phyloP scores from a whole-genome alignment of 2,888 invertebrate genomes.

The Apotomis betuletana region DNA sequence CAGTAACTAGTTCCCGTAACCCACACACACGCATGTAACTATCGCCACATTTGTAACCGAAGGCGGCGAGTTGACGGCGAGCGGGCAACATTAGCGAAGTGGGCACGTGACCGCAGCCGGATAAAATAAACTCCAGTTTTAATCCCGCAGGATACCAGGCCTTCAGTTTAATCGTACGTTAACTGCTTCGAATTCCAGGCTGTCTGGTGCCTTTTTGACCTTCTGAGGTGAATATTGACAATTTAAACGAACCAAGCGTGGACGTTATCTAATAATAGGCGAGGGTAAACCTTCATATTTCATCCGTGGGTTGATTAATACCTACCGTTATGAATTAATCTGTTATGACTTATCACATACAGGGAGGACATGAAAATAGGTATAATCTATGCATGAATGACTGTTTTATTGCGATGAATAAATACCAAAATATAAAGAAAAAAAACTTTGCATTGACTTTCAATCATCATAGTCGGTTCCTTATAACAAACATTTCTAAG shows the following conservation, averaged over 20 bases:
- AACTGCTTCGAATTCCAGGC: slow-evolving; percentile 34
- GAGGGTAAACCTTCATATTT: slow-evolving; percentile 27
- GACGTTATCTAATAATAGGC: slow-evolving; percentile 21
- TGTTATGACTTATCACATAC: slow-evolving; percentile 19
- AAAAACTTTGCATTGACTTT: no score
- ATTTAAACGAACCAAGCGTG: slow-evolving; percentile 7
- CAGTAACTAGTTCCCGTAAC: neutral
- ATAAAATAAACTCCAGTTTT: slow-evolving; percentile 33
- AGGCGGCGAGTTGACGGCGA: slow-evolving; percentile 13
- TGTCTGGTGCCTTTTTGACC: slow-evolving; percentile 26
- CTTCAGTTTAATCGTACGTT: slow-evolving; percentile 17
- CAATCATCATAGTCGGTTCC: no score
- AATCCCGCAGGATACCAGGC: slow-evolving; percentile 15
- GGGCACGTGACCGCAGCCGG: slow-evolving; percentile 17
- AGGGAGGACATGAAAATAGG: neutral
- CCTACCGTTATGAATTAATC: slow-evolving; percentile 24
- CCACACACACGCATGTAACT: slow-evolving; percentile 19
- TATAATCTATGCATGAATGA: no score
- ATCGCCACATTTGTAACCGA: slow-evolving; percentile 11
- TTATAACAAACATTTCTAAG: neutral
- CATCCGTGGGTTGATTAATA: slow-evolving; percentile 25
- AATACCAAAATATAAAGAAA: no score
- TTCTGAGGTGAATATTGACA: slow-evolving; percentile 30
- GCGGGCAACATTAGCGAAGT: slow-evolving; percentile 22
- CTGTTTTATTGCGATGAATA: no score